These are phyloP conservation scores for Subanguina moxae DNA, from an alignment of 1,140 invertebrate species.

Conservation along the genomic window DNA sequence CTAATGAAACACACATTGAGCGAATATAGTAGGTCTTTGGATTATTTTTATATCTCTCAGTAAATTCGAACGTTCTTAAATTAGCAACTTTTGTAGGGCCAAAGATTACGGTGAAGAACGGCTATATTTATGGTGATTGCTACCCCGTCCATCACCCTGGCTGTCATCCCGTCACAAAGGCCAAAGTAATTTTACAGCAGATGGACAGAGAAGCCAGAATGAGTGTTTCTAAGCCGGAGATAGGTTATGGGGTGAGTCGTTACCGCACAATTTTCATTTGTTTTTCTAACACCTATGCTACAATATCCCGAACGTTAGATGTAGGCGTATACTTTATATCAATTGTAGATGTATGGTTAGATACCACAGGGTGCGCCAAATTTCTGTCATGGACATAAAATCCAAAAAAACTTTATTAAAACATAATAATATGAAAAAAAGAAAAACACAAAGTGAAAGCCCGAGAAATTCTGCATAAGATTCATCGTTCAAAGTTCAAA, in stretches of 20 bases:
- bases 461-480: too few species aligned
- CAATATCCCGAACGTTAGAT: too few species aligned
- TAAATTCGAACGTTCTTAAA: too few species aligned
- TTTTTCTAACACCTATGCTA: not conserved
- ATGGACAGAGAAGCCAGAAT: slow-evolving; percentile 31
- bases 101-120: slow-evolving; percentile 32
- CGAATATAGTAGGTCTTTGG: slow-evolving; percentile 8
- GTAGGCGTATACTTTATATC: too few species aligned
- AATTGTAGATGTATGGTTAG: too few species aligned
- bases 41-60: too few species aligned
- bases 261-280: not conserved
- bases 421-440: too few species aligned
- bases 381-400: too few species aligned
- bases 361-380: too few species aligned
- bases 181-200: slow-evolving; percentile 32
- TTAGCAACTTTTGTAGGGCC: slow-evolving; percentile 10
- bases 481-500: too few species aligned
- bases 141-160: slow-evolving; percentile 31
- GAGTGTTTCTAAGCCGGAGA: slow-evolving; percentile 14
- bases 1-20: slow-evolving; percentile 29
- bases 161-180: slow-evolving; percentile 26
- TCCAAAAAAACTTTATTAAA: too few species aligned
- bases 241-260: not conserved
- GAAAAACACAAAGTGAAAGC: too few species aligned
- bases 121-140: slow-evolving; percentile 23